Base-by-base conservation (phyloP, 2,888 invertebrate genomes). In the Flabesymbios commensalis region DNA sequence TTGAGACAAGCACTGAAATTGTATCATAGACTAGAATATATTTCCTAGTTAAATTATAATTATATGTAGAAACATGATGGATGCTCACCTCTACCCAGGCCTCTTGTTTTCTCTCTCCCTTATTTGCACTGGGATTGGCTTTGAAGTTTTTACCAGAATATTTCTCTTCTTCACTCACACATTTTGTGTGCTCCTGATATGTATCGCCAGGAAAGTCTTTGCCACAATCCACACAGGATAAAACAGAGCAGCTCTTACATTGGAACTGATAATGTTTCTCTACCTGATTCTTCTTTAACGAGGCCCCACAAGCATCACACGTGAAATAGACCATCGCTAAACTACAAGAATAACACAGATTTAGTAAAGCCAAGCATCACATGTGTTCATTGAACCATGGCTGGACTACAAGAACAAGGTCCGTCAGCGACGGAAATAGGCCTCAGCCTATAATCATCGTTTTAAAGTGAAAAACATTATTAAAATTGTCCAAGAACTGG, bases 161-260 rank as follows among this genome's bases (percentile, higher is more conserved):
- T 72, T 94, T 89, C 81, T 94, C 89, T 31, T 90, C 90, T 84
- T 97, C 88, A 1, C 90, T 88, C 52, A 94, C 86, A 82, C 94
- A 95, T 84, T 92, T 91, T n/a, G 84, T 90, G 78, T 94, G 94
- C 1, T 84, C 84, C 45, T 87, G 87, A 82, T 91, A 94, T 14
- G 89, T 90, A 61, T 90, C 89, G 0, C 88, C 90, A 73, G 74
- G 75, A 83, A 92, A 97, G 83, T 94, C 94, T 83, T 93, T 92
- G 54, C 90, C 88, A 80, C 96, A 97, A 80, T 97, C 97, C 81
- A 96, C 90, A 83, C 97, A 97, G 0, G 94, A 91, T 47, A 95
- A 84, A 72, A 88, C 88, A 67, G 89, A 87, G 52, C 86, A 86
- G 17, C 85, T 85, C 57, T 90, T 87, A 78, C 94, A 94, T 78